Evolutionary conservation across 1,140 invertebrate genomes (phyloP).

Genomic region (Pseudomyrmex gracilis): DNA sequence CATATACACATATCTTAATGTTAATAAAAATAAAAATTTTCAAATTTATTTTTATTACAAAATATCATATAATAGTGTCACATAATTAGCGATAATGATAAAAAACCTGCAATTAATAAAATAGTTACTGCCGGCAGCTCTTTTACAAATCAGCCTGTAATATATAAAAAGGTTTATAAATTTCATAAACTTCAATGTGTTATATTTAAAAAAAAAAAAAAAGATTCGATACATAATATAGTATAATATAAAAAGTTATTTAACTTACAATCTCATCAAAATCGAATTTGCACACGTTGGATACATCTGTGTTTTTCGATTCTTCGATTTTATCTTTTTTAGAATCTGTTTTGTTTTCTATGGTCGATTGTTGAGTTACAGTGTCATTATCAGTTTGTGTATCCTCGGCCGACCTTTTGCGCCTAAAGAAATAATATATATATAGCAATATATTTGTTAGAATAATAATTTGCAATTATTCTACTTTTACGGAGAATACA

Average conservation of each 20-base stretch:
- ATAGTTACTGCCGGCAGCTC: neutral
- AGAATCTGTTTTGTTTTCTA: constrained; percentile 10
- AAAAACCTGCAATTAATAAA: neutral
- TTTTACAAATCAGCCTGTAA: constrained; percentile 44
- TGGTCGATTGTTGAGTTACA: neutral
- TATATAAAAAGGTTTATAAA: neutral
- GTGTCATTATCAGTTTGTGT: neutral
- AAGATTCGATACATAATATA: neutral
- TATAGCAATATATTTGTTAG: neutral
- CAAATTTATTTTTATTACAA: neutral
- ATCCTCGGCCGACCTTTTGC: neutral
- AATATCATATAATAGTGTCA: constrained; percentile 5
- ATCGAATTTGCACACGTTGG: constrained; percentile 16
- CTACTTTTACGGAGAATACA: neutral
- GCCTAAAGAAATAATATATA: constrained; percentile 17
- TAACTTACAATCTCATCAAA: constrained; percentile 49
- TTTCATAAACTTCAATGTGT: neutral
- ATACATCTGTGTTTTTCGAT: neutral
- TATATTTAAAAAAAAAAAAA: constrained; percentile 1
- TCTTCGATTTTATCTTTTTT: neutral
- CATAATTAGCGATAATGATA: neutral
- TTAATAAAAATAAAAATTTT: neutral
- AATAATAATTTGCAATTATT: neutral
- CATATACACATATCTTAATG: neutral
- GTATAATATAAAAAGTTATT: neutral